These are phyloP conservation scores for Cygnus olor DNA, from an alignment of 2,797 vertebrate genomes.

Conservation along the genomic window DNA sequence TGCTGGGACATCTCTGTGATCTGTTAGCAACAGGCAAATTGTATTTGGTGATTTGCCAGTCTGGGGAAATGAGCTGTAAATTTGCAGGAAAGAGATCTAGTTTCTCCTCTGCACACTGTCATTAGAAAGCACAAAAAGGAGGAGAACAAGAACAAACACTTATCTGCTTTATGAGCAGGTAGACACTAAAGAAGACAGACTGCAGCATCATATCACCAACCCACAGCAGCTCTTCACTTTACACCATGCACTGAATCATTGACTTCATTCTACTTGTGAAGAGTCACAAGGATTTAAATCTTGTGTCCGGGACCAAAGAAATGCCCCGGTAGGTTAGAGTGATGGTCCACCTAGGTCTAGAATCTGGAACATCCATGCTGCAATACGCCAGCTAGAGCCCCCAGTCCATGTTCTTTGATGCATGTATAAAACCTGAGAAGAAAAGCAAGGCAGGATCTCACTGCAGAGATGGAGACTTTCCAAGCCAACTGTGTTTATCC, in stretches of 20 bases:
- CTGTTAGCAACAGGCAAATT: background rate
- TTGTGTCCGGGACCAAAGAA: background rate
- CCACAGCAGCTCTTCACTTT: background rate
- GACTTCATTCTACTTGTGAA: background rate
- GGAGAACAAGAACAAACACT: background rate
- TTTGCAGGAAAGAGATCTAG: background rate
- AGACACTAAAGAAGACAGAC: background rate
- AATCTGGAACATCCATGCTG: background rate
- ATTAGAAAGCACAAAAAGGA: background rate
- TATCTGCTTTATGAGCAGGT: background rate
- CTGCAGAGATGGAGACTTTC: background rate
- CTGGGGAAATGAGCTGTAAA: background rate
- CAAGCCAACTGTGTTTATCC: background rate
- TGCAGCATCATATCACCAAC: background rate
- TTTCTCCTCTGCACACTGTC: background rate
- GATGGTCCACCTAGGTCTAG: accelerated
- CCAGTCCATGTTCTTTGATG: background rate
- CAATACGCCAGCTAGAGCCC: background rate
- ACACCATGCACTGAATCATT: background rate
- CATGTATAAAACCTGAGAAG: background rate
- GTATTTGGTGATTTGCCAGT: background rate
- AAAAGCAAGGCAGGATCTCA: background rate
- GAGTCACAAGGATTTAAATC: background rate
- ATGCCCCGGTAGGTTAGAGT: background rate
- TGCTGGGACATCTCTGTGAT: background rate